phyloP scores from a whole-genome alignment of 1,140 invertebrate species.

The Lucilia sericata region DNA sequence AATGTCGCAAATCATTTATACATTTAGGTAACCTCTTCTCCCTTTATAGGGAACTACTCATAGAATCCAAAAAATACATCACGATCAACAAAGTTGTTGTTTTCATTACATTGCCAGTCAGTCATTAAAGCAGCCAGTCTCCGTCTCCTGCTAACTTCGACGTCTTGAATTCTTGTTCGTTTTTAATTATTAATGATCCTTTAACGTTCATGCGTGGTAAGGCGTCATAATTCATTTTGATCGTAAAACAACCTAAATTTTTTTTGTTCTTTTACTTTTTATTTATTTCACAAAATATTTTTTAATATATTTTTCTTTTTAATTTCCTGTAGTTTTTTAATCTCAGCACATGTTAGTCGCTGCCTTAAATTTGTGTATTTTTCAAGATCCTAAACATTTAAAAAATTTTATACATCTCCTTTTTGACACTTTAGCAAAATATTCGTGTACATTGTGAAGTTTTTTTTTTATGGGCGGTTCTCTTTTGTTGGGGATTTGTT shows the following conservation, averaged over 20 bases:
- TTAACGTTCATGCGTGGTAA: conserved; percentile 40
- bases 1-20: no score
- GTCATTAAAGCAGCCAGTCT: neutral
- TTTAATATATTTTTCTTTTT: conserved; percentile 19
- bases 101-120: neutral
- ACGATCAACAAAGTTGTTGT: neutral
- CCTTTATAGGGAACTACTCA: neutral
- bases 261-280: neutral
- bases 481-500: neutral
- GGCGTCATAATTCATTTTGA: conserved; percentile 44
- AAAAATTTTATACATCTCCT: neutral
- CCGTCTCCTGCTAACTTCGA: neutral
- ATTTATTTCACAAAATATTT: neutral
- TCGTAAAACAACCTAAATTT: conserved; percentile 22
- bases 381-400: neutral
- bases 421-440: conserved; percentile 17
- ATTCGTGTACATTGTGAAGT: neutral
- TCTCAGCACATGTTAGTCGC: neutral
- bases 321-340: conserved; percentile 26
- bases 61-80: neutral
- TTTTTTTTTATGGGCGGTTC: conserved; percentile 7
- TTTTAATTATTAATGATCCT: conserved; percentile 42
- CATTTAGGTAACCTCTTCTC: no score
- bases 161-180: neutral
- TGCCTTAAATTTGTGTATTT: neutral